A percentile compares a stretch with the other conserved stretches of the same genome.
These are phyloP conservation scores for Athalia circularis DNA, from an alignment of 2,888 invertebrate genomes.

Conservation along the genomic window DNA sequence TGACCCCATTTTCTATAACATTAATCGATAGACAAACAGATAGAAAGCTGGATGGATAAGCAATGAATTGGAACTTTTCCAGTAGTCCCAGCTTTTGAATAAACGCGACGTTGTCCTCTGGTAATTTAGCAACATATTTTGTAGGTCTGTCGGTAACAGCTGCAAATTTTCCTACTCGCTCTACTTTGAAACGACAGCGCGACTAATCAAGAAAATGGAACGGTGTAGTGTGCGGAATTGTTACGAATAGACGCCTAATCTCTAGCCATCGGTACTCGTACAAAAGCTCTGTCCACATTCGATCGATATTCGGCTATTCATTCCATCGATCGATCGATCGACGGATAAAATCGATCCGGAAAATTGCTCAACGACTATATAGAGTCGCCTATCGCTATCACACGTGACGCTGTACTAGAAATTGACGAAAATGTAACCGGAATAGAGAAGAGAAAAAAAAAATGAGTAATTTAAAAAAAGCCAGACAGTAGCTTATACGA, in stretches of 20 bases:
- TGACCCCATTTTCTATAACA: background rate
- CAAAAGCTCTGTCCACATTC: conserved; percentile 50
- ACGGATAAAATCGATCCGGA: background rate
- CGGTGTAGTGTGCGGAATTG: conserved; percentile 35
- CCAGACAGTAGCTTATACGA: no score
- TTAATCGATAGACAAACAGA: background rate
- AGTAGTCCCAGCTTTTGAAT: conserved; percentile 1
- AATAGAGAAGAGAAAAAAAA: no score
- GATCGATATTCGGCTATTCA: conserved; percentile 33
- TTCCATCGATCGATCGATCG: background rate
- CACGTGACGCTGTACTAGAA: no score
- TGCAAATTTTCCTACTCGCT: no score
- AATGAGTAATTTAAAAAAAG: no score
- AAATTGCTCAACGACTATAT: background rate
- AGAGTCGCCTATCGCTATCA: no score
- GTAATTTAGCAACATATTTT: no score
- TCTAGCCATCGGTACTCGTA: conserved; percentile 49
- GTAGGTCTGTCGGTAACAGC: no score
- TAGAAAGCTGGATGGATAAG: no score
- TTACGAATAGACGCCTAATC: conserved; percentile 56
- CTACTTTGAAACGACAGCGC: conserved; percentile 52
- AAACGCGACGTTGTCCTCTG: no score
- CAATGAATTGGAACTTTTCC: conserved; percentile 37
- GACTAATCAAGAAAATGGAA: conserved; percentile 64
- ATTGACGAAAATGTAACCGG: no score